Percentiles rank a stretch among this genome's conserved stretches.
phyloP scores from a whole-genome alignment of 2,797 vertebrate genomes.

The Limnodromus scolopaceus region DNA sequence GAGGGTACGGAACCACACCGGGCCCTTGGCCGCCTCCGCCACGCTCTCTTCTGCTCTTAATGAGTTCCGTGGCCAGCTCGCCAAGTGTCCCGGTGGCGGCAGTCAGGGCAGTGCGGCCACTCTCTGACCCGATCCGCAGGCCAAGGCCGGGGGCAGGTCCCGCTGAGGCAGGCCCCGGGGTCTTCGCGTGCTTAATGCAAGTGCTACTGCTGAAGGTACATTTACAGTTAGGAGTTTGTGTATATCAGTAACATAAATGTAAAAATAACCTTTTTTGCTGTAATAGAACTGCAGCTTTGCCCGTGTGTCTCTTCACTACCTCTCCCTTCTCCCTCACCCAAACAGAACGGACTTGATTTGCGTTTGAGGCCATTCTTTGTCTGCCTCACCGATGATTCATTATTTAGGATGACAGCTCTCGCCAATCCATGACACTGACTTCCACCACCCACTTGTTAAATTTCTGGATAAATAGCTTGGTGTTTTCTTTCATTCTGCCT shows the following conservation, averaged over 20 bases:
- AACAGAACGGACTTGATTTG: not conserved
- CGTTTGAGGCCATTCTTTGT: not conserved
- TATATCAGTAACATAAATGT: not conserved
- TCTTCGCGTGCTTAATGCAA: not conserved
- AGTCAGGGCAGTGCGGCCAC: not conserved
- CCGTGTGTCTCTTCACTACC: not conserved
- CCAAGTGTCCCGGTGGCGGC: not conserved
- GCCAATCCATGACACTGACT: not conserved
- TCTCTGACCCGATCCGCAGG: not conserved
- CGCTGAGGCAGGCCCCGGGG: accelerated
- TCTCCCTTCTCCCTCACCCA: not conserved
- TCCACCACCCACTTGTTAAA: not conserved
- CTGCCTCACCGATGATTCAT: not conserved
- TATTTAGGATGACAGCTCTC: not conserved
- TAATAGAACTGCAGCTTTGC: not conserved
- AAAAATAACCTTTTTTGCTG: not conserved
- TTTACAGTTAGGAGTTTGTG: not conserved
- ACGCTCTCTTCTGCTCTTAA: not conserved
- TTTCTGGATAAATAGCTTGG: not conserved
- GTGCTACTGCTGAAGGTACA: not conserved
- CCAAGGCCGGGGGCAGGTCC: not conserved
- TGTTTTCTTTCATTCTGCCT: not conserved
- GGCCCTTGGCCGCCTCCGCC: not conserved
- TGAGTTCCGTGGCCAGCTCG: not conserved
- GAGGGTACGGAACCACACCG: not conserved